These are phyloP conservation scores for Choloepus hoffmanni DNA, from an alignment of 2,113 vertebrate genomes.

Conservation along the genomic window DNA sequence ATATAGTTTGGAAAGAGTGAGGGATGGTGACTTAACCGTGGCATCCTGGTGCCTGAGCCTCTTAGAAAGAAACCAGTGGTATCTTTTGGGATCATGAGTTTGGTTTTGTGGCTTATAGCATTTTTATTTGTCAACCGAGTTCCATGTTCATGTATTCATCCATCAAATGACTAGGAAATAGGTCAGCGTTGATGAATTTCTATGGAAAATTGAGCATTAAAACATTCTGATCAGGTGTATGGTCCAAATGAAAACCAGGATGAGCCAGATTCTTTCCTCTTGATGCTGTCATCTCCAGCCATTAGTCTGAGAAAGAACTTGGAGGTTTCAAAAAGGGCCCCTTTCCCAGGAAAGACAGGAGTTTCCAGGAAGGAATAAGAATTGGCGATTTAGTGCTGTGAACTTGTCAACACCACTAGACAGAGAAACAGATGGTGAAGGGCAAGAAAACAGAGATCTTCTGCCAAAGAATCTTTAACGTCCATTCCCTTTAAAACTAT, in stretches of 20 bases:
- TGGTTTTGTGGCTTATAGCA: background rate
- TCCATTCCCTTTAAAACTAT: conserved; percentile 36
- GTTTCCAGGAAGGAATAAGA: conserved; percentile 45
- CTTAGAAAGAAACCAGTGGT: background rate
- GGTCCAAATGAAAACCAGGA: conserved; percentile 40
- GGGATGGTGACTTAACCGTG: background rate
- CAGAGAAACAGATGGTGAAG: conserved; percentile 59
- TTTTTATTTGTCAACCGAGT: background rate
- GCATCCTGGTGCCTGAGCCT: background rate
- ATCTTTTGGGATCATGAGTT: background rate
- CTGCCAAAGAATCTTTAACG: conserved; percentile 58
- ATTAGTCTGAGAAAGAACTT: conserved; percentile 37
- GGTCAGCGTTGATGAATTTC: background rate
- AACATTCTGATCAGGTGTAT: background rate
- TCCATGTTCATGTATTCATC: background rate
- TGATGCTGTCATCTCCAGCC: background rate
- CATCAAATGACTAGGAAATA: background rate
- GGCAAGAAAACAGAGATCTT: conserved; percentile 61
- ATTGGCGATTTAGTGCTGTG: background rate
- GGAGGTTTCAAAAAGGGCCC: conserved; percentile 8
- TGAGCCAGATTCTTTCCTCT: conserved; percentile 41
- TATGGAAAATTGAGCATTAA: conserved; percentile 7
- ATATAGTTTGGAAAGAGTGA: background rate
- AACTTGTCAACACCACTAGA: conserved; percentile 53
- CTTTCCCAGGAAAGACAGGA: conserved; percentile 52